Evolutionary conservation across 2,888 invertebrate genomes (phyloP).

Genomic region (Metallyticus violacea): DNA sequence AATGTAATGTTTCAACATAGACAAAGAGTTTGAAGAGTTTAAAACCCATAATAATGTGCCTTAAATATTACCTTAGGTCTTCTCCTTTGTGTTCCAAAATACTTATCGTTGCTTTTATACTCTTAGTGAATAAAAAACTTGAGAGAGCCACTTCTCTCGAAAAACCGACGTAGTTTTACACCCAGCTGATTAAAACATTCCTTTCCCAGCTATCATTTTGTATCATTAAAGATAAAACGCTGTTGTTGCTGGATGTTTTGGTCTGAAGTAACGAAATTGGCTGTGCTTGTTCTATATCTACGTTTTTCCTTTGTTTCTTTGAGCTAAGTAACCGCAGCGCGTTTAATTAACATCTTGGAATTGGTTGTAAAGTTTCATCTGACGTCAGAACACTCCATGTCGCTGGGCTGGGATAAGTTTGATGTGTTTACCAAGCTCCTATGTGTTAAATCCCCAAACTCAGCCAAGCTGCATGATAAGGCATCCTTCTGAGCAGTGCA

Average conservation of each 20-base stretch:
- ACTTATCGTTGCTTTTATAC: too few species aligned
- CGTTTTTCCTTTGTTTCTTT: not conserved
- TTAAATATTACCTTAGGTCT: too few species aligned
- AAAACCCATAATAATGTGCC: too few species aligned
- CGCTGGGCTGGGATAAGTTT: not conserved
- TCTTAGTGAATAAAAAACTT: too few species aligned
- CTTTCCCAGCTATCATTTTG: not conserved
- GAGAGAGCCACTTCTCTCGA: too few species aligned
- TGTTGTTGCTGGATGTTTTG: not conserved
- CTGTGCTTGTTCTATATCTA: not conserved
- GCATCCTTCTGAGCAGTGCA: not conserved
- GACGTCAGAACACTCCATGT: not conserved
- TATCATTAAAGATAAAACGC: not conserved
- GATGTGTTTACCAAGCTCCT: not conserved
- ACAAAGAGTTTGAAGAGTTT: too few species aligned
- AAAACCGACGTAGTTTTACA: too few species aligned
- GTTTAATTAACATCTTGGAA: not conserved
- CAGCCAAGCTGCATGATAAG: not conserved
- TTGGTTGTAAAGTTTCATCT: not conserved
- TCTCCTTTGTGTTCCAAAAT: too few species aligned
- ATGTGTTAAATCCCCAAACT: not conserved
- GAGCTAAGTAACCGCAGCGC: not conserved
- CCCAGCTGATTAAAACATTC: too few species aligned
- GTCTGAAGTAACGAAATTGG: not conserved
- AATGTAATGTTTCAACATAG: too few species aligned